A percentile compares a stretch with the other conserved stretches of the same genome.
These are phyloP conservation scores for Pollenia labialis DNA, from an alignment of 2,888 invertebrate genomes.

Conservation along the genomic window DNA sequence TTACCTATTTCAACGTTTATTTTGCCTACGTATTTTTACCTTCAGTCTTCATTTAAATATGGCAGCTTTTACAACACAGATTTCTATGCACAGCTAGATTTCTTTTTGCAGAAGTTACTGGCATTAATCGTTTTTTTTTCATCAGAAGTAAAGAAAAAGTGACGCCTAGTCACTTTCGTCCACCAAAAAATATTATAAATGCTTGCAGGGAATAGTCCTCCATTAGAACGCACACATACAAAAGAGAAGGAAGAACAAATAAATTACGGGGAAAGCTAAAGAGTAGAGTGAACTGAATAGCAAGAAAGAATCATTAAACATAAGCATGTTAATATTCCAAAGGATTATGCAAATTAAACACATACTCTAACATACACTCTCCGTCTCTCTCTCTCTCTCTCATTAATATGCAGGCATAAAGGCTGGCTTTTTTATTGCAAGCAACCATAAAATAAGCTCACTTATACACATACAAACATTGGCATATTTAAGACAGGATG, in stretches of 20 bases:
- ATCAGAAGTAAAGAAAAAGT: too few relatives aligned
- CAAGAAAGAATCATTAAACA: conserved; percentile 71
- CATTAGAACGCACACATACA: conserved; percentile 35
- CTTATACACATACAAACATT: conserved; percentile 47
- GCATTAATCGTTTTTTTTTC: too few relatives aligned
- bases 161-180: too few relatives aligned
- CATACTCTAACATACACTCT: conserved; percentile 31
- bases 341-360: conserved; percentile 75
- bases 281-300: conserved; percentile 38
- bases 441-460: conserved; percentile 60
- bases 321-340: conserved; percentile 74
- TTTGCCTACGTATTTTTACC: too few relatives aligned
- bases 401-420: not conserved
- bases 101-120: too few relatives aligned
- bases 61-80: too few relatives aligned
- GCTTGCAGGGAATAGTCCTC: not conserved
- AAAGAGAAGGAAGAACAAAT: conserved; percentile 26
- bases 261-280: conserved; percentile 44
- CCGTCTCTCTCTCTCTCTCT: too few relatives aligned
- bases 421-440: not conserved
- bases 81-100: too few relatives aligned
- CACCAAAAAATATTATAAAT: too few relatives aligned
- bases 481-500: not conserved
- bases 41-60: too few relatives aligned
- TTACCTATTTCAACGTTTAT: too few relatives aligned